Conservation (phyloP, 1,140 invertebrate genomes). For the Cheumatopsyche charites region DNA sequence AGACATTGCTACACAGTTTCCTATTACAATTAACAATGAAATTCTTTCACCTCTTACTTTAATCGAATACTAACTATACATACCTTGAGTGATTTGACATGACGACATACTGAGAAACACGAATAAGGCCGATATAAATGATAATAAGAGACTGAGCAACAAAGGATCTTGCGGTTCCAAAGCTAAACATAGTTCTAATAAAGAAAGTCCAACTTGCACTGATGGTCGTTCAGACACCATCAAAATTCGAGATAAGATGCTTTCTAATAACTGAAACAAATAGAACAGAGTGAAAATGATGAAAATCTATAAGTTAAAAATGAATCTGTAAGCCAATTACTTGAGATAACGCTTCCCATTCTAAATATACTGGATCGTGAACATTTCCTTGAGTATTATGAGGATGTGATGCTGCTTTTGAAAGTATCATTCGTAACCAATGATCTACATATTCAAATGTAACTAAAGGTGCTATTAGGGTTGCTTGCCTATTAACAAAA, state of each 20-base stretch:
- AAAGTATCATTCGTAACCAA: conserved; percentile 75
- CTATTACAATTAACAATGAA: conserved; percentile 52
- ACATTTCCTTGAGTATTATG: conserved; percentile 57
- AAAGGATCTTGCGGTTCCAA: conserved; percentile 78
- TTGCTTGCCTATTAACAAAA: conserved; percentile 68
- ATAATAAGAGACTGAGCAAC: conserved; percentile 80
- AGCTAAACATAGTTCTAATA: conserved; percentile 77
- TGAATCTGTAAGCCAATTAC: conserved; percentile 59
- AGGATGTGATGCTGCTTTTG: conserved; percentile 59
- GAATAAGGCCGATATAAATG: conserved; percentile 88
- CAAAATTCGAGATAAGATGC: conserved; percentile 78
- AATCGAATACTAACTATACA: neutral
- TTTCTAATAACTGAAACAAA: conserved; percentile 68
- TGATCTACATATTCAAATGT: conserved; percentile 82
- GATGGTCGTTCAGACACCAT: conserved; percentile 69
- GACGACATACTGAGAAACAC: conserved; percentile 87
- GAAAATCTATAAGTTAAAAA: neutral
- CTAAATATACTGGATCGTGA: conserved; percentile 72
- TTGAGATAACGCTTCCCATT: conserved; percentile 82
- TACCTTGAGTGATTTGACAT: conserved; percentile 70
- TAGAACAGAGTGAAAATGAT: neutral
- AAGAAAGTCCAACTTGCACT: conserved; percentile 69
- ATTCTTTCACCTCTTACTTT: conserved; percentile 28
- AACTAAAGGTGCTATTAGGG: conserved; percentile 78
- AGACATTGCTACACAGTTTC: conserved; percentile 68